Evolutionary conservation across 2,797 vertebrate species (phyloP).

Genomic region (Aulostomus chinensis): DNA sequence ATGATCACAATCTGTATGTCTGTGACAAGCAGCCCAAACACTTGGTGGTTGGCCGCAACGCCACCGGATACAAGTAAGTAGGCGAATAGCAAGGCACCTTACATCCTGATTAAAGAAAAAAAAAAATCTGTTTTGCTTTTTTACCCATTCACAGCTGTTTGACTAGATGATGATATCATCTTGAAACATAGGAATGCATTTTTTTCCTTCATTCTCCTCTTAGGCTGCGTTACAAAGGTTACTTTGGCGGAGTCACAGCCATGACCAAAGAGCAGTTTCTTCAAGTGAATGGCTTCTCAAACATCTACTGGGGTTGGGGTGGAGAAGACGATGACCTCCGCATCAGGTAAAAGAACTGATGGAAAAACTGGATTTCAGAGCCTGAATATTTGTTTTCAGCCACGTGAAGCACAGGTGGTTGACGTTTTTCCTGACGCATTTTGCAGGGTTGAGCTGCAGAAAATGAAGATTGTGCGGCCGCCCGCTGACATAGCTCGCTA

Average conservation of each 20-base stretch:
- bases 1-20: constrained; percentile 90
- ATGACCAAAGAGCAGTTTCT: constrained; percentile 90
- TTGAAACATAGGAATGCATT: neutral
- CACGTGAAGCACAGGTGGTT: too few species aligned
- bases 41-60: constrained; percentile 95
- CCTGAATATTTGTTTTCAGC: too few species aligned
- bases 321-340: constrained; percentile 97
- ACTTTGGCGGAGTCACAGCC: constrained; percentile 96
- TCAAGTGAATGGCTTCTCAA: constrained; percentile 94
- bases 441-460: constrained; percentile 87
- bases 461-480: constrained; percentile 89
- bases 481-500: constrained; percentile 86
- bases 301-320: constrained; percentile 98
- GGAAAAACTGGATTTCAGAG: neutral
- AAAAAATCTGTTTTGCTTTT: too few species aligned
- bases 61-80: constrained; percentile 94
- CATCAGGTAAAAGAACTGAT: constrained; percentile 81
- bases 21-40: constrained; percentile 93
- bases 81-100: too few species aligned
- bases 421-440: too few species aligned
- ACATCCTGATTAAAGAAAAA: too few species aligned
- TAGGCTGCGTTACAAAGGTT: constrained; percentile 91
- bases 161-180: too few species aligned
- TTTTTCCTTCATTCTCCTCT: neutral
- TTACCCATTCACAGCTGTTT: too few species aligned